Evolutionary conservation across 2,888 invertebrate species (phyloP).

Genomic region (Nudaria mundana): DNA sequence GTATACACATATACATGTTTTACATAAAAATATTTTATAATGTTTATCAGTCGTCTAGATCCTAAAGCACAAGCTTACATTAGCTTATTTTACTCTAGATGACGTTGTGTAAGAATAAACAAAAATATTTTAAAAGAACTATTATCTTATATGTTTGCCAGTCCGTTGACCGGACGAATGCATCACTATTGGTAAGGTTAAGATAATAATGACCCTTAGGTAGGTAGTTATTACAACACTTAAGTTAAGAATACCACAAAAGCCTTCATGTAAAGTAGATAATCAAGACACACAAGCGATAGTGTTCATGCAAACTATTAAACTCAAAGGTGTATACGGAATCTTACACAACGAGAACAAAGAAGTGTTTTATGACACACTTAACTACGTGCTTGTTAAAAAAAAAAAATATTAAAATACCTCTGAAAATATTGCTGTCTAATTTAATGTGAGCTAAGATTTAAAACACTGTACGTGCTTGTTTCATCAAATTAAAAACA

Average conservation of each 20-base stretch:
- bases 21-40: too few relatives aligned
- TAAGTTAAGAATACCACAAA: conserved; percentile 5
- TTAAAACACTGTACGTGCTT: conserved; percentile 69
- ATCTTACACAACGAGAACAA: conserved; percentile 37
- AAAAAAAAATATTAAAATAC: conserved; percentile 77
- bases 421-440: conserved; percentile 64
- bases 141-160: too few relatives aligned
- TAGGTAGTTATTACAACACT: too few relatives aligned
- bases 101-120: too few relatives aligned
- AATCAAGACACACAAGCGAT: conserved; percentile 45
- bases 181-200: too few relatives aligned
- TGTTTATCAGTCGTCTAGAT: too few relatives aligned
- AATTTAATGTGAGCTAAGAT: conserved; percentile 65
- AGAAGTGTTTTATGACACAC: conserved; percentile 62
- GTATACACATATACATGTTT: too few relatives aligned
- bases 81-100: too few relatives aligned
- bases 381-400: conserved; percentile 64
- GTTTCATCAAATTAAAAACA: conserved; percentile 47
- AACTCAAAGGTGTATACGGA: conserved; percentile 30
- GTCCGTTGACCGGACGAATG: too few relatives aligned
- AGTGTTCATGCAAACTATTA: conserved; percentile 45
- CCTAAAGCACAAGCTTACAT: too few relatives aligned
- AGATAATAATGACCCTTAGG: too few relatives aligned
- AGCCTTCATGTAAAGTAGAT: conserved; percentile 24
- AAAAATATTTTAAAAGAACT: too few relatives aligned